These are phyloP conservation scores for Sebastes dallii DNA, from an alignment of 2,797 vertebrate species.

Conservation along the genomic window DNA sequence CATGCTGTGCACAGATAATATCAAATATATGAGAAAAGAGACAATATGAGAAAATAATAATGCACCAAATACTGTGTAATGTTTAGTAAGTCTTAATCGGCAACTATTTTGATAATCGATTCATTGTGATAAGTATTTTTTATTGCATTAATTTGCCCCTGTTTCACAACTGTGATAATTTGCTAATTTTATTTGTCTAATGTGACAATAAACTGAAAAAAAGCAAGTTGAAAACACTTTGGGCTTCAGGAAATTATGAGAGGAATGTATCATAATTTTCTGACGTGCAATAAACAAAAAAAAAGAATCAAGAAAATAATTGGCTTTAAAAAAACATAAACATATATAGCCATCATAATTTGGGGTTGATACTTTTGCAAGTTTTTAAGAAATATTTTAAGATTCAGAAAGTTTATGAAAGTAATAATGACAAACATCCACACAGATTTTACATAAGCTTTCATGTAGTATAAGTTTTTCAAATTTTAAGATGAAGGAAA, in stretches of 20 bases:
- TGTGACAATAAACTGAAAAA: too few species aligned
- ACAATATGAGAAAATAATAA: background rate
- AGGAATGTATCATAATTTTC: background rate
- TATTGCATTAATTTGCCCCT: background rate
- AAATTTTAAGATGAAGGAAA: conserved; percentile 5
- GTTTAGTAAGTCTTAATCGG: background rate
- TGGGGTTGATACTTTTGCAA: background rate
- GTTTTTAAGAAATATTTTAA: background rate
- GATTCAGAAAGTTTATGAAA: background rate
- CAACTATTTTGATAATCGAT: too few species aligned
- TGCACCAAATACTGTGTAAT: background rate
- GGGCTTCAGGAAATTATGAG: background rate
- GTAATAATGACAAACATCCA: background rate
- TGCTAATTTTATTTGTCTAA: background rate
- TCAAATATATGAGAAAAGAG: background rate
- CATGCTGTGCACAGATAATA: background rate
- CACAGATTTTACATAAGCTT: background rate
- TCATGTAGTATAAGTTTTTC: background rate
- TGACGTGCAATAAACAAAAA: background rate
- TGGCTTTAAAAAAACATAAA: background rate
- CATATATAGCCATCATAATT: background rate
- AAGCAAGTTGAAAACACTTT: too few species aligned
- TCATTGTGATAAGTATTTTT: too few species aligned
- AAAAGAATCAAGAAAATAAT: background rate
- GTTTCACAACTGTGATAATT: background rate